A percentile compares a stretch with the other conserved stretches of the same genome.
Evolutionary conservation across 2,797 vertebrate genomes (phyloP).

Genomic region (Brachymystax lenok): DNA sequence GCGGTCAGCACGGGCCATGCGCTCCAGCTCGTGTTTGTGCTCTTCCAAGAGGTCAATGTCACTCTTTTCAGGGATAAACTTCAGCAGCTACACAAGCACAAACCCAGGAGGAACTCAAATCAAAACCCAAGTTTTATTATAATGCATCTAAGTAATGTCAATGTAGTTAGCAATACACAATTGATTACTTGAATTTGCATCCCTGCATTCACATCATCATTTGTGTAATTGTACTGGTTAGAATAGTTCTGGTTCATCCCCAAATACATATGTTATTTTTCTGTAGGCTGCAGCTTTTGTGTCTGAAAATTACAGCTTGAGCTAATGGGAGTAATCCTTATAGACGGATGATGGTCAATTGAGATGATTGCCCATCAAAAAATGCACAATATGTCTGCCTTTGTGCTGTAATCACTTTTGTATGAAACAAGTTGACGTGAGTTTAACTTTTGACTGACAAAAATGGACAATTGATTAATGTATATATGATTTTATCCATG

Average conservation of each 20-base stretch:
- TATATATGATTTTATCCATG: too few relatives aligned
- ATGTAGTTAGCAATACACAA: neutral
- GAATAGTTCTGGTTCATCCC: neutral
- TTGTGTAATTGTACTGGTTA: neutral
- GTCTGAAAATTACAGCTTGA: too few relatives aligned
- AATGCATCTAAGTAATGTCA: neutral
- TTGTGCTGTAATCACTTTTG: too few relatives aligned
- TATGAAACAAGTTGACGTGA: too few relatives aligned
- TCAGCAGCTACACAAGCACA: slow-evolving; percentile 82
- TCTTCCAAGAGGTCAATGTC: slow-evolving; percentile 96
- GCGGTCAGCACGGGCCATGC: slow-evolving; percentile 96
- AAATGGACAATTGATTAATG: too few relatives aligned
- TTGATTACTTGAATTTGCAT: neutral
- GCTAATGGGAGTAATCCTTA: too few relatives aligned
- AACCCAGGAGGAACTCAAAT: neutral
- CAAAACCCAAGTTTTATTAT: neutral
- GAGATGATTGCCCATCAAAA: too few relatives aligned
- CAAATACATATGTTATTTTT: neutral
- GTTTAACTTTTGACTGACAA: too few relatives aligned
- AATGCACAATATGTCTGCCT: too few relatives aligned
- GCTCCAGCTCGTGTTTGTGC: slow-evolving; percentile 95
- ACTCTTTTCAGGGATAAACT: slow-evolving; percentile 96
- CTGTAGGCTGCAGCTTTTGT: neutral
- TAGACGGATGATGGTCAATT: too few relatives aligned
- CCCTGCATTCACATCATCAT: neutral